phyloP scores from a whole-genome alignment of 2,113 vertebrate genomes.

The Nannobrachium achirus region DNA sequence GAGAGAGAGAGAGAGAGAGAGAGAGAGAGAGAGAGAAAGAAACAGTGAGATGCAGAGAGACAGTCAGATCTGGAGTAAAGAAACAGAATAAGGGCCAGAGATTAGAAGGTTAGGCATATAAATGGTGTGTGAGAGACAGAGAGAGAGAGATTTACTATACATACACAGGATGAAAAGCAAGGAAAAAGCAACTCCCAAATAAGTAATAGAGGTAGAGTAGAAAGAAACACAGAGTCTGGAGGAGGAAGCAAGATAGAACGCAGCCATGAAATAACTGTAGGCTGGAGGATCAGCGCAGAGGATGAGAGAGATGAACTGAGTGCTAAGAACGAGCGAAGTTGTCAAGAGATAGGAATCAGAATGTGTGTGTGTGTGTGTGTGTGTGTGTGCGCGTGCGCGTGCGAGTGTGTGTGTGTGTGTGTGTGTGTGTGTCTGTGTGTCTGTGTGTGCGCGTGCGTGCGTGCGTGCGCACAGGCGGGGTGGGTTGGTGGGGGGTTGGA shows the following conservation, averaged over 20 bases:
- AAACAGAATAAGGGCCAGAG: too few species aligned
- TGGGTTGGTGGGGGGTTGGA: slow-evolving; percentile 51
- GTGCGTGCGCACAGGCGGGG: slow-evolving; percentile 22
- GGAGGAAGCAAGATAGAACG: slow-evolving; percentile 3
- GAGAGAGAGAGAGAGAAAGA: not conserved
- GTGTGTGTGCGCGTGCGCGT: too few species aligned
- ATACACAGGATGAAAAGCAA: slow-evolving; percentile 17
- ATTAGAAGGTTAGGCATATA: not conserved
- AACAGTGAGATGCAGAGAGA: not conserved
- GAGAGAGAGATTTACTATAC: not conserved
- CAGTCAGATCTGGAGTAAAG: not conserved
- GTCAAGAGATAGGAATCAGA: slow-evolving; percentile 67
- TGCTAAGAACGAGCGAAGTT: slow-evolving; percentile 56
- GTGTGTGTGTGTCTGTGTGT: too few species aligned
- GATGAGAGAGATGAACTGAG: slow-evolving; percentile 40
- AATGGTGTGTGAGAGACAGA: not conserved
- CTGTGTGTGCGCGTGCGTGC: too few species aligned
- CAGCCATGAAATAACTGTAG: slow-evolving; percentile 46
- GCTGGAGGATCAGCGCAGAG: slow-evolving; percentile 37
- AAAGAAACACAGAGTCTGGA: slow-evolving; percentile 38
- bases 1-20: not conserved
- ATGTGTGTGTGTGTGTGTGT: too few species aligned
- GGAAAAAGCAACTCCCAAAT: slow-evolving; percentile 5
- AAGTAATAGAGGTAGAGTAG: slow-evolving; percentile 20
- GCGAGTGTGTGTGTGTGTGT: too few species aligned